These are phyloP conservation scores for Aplocera efformata DNA, from an alignment of 2,888 invertebrate genomes.

Conservation along the genomic window DNA sequence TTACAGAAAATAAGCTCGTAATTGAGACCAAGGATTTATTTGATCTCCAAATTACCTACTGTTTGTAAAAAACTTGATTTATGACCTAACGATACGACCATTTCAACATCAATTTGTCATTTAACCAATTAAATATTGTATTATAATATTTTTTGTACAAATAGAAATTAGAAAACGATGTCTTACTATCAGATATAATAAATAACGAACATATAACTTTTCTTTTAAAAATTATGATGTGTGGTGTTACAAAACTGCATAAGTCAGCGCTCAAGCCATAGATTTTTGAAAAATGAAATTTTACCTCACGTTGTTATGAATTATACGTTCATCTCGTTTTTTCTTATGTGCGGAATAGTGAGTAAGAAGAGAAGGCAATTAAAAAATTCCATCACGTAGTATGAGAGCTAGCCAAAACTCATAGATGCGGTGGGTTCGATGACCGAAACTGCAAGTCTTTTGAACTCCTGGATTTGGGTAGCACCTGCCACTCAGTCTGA, in stretches of 20 bases:
- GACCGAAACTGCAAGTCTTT: conserved; percentile 51
- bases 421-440: conserved; percentile 49
- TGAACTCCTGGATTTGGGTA: conserved; percentile 16
- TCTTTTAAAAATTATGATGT: too few relatives aligned
- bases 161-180: conserved; percentile 1
- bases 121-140: too few relatives aligned
- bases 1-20: too few relatives aligned
- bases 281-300: conserved; percentile 15
- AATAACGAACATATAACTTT: too few relatives aligned
- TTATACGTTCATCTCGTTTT: conserved; percentile 38
- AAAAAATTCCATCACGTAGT: conserved; percentile 70
- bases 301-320: conserved; percentile 1
- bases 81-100: too few relatives aligned
- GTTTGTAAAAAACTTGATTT: too few relatives aligned
- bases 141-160: background rate
- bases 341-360: conserved; percentile 29
- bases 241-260: too few relatives aligned
- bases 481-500: background rate
- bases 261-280: too few relatives aligned
- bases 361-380: conserved; percentile 53
- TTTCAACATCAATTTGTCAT: too few relatives aligned
- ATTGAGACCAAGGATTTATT: too few relatives aligned
- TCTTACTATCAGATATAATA: background rate
- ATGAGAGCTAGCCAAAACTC: conserved; percentile 64
- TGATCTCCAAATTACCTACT: too few relatives aligned